Base-by-base conservation (phyloP, 2,113 vertebrate species). In the Oplegnathus fasciatus region DNA sequence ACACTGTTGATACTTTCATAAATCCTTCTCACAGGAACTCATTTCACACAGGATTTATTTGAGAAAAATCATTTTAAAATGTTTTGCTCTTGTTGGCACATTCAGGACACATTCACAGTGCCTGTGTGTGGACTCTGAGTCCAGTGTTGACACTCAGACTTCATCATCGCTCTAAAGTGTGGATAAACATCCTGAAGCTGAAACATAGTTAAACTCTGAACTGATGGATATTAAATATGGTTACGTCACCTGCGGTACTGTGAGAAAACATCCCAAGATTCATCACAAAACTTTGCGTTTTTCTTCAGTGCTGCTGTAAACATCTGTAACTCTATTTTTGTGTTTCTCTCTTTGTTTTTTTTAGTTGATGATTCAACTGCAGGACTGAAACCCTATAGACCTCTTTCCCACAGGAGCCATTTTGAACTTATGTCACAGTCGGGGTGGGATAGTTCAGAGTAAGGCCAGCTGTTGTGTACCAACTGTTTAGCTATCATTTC, bases 151-250 rank as follows among this genome's bases (percentile, higher is more conserved):
- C 57, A 48, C 61, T 62, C 42, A 3, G 40, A 62, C 52, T 70
- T 75, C 9, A 34, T 61, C 37, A 76, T 78, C 75, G 57, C 69
- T 20, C 26, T 57, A 71, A 69, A 90, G 82, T 81, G 52, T 76
- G 88, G 68, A 80, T 89, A 92, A 91, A 91, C 86, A 91, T 87
- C 82, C 79, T 91, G 81, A 52, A 40, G 80, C 60, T 61, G 44
- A 85, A 73, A 76, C 70, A 62, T 14, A n/a, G 66, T 28, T 34
- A 64, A 9, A 54, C 42, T 42, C 72, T 50, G 42, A 40, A 46
- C 37, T 32, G 34, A 77, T 67, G 4, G 55, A 57, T 42, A 15
- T n/a, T 67, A 46, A 32, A 68, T 68, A n/a, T 58, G 64, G n/a
- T 32, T 24, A 52, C 48, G 14, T 75, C 34, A 30, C 14, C 3